Conservation (phyloP, 2,888 invertebrate genomes). For the Drosophila yooni region DNA sequence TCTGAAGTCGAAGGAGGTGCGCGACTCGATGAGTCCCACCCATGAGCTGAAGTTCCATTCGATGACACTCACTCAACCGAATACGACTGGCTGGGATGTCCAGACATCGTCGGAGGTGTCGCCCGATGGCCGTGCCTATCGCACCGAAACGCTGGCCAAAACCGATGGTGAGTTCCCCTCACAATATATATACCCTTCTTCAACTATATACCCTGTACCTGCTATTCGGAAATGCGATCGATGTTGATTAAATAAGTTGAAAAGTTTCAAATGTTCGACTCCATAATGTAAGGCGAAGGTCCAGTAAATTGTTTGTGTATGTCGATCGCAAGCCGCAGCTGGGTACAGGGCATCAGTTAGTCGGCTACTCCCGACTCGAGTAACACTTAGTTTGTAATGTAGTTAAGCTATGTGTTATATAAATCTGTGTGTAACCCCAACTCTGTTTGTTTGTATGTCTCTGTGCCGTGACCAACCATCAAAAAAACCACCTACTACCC, state of each 20-base stretch:
- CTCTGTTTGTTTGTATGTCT: constrained; percentile 61
- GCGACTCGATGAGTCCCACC: constrained; percentile 91
- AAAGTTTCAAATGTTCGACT: neutral
- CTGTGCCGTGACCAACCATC: constrained; percentile 42
- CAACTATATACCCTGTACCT: neutral
- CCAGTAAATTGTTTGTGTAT: neutral
- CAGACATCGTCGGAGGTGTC: constrained; percentile 88
- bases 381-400: constrained; percentile 5
- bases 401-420: constrained; percentile 8
- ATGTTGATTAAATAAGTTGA: neutral
- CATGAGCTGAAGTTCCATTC: constrained; percentile 84
- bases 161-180: constrained; percentile 86
- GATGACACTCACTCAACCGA: constrained; percentile 81
- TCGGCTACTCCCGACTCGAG: constrained; percentile 18
- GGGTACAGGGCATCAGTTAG: constrained; percentile 17
- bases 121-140: constrained; percentile 88
- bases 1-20: constrained; percentile 91
- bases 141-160: constrained; percentile 87
- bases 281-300: neutral
- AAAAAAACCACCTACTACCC: constrained; percentile 60
- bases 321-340: neutral
- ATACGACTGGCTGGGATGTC: constrained; percentile 89
- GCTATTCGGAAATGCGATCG: neutral
- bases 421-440: constrained; percentile 41
- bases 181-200: neutral